Percentiles rank a stretch among this genome's conserved stretches.
phyloP scores from a whole-genome alignment of 2,888 invertebrate species.

The Phymatocera aterrima region DNA sequence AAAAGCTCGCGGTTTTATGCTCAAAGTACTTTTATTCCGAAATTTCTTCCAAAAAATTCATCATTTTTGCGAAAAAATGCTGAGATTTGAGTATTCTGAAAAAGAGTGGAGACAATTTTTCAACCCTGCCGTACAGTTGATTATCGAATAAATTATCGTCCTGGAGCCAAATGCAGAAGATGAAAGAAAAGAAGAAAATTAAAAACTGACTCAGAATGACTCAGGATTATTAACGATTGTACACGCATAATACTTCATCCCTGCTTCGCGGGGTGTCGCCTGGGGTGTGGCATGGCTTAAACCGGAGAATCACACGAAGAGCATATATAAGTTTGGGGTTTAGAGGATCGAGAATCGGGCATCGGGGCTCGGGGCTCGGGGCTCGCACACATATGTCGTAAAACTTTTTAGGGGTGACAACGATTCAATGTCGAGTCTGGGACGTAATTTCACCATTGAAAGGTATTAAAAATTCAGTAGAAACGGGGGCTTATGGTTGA shows the following conservation, averaged over 20 bases:
- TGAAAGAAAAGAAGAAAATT: background rate
- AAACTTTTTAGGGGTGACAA: slow-evolving; percentile 22
- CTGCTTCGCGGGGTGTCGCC: background rate
- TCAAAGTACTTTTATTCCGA: no score
- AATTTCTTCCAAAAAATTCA: background rate
- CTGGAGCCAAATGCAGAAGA: background rate
- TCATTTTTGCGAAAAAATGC: no score
- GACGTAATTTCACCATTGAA: slow-evolving; percentile 20
- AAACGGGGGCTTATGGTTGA: background rate
- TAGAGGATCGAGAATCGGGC: no score
- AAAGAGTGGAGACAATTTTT: no score
- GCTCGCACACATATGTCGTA: slow-evolving; percentile 33
- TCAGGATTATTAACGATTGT: slow-evolving; percentile 38
- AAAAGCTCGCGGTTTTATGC: no score
- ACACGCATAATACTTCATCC: no score
- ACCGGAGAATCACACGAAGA: background rate
- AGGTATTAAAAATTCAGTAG: slow-evolving; percentile 29
- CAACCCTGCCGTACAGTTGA: no score
- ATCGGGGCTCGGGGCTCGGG: no score
- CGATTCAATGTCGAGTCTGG: background rate
- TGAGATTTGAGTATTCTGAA: no score
- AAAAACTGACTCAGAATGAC: background rate
- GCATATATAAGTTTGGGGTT: background rate
- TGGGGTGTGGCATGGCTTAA: background rate
- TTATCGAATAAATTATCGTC: background rate